A percentile compares a stretch with the other conserved stretches of the same genome.
Conservation (phyloP, 2,888 invertebrate genomes). For the Diplolepis rosae region DNA sequence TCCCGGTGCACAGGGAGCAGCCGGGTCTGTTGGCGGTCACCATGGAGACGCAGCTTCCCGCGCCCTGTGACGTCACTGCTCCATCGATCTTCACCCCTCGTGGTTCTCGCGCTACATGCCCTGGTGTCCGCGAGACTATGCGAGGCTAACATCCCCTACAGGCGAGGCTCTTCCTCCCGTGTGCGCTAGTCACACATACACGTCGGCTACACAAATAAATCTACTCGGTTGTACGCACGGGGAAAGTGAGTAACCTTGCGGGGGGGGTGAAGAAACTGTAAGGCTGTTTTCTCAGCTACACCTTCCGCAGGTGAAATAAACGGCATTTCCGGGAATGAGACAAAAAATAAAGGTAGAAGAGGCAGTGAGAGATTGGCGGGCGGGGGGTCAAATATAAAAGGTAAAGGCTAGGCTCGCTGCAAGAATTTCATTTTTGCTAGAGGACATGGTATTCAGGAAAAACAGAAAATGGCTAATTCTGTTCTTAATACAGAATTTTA, state of each 20-base stretch:
- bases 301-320: slow-evolving; percentile 22
- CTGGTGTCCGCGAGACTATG: neutral
- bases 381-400: slow-evolving; percentile 32
- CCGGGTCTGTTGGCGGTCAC: slow-evolving; percentile 73
- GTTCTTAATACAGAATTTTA: neutral
- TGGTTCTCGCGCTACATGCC: slow-evolving; percentile 57
- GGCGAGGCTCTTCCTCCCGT: neutral
- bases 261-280: slow-evolving; percentile 19
- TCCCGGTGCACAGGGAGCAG: slow-evolving; percentile 56
- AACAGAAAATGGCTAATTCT: slow-evolving; percentile 1
- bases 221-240: slow-evolving; percentile 34
- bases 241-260: slow-evolving; percentile 61
- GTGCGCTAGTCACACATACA: slow-evolving; percentile 23
- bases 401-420: neutral
- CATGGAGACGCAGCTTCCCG: slow-evolving; percentile 73
- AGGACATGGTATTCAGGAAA: slow-evolving; percentile 15
- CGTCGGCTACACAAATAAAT: slow-evolving; percentile 28
- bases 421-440: neutral
- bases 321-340: neutral
- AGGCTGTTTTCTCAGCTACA: neutral
- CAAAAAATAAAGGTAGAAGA: neutral
- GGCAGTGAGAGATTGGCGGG: too few species aligned
- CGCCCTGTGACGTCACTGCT: slow-evolving; percentile 72
- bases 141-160: slow-evolving; percentile 1
- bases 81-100: slow-evolving; percentile 70